Evolutionary conservation across 1,140 invertebrate genomes (phyloP), one percentile per base, ranked within the genome.

Genomic region (Stegodyphus mimosarum): DNA sequence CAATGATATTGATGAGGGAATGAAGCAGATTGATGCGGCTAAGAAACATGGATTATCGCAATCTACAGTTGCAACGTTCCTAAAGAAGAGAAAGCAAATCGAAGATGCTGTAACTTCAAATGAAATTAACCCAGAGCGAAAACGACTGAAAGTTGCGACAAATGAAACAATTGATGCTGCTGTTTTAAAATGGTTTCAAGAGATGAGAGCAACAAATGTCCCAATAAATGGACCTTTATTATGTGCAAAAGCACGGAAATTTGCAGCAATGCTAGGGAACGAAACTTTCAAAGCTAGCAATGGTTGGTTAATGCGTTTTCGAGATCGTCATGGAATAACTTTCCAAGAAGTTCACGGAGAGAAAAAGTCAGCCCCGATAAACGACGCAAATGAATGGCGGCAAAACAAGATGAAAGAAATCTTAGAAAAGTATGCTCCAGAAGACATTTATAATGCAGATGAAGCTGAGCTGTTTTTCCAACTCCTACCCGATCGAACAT

Each of bases 281-380:
- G 33, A 71, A 71, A 71, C 49, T 71, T 71, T 71, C n/a, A 71
- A 71, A 71, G 69, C 69, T 71, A 71, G 69, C 10, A 71, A 71
- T 71, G 33, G 69, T 71, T 71, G 69, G 69, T n/a, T 71, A 71
- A 71, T 71, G 69, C 69, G 33, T 71, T 71, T 71, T 71, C 69
- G 33, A n/a, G 69, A 71, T 71, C 69, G 69, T 13, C 69, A 71
- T 51, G 33, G 69, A 71, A 71, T 71, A 71, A 71, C 49, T 71
- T 71, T 71, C 69, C 69, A 71, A n/a, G 69, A 71, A 71, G 49
- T 71, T 71, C 69, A 71, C 69, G 69, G 69, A 71, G 69, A 71
- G 69, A 71, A 71, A 71, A 71, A 71, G 33, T 33, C 33, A 33
- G 33, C 33, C 33, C 33, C 33, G 33, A 33, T 33, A 33, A 33